These are phyloP conservation scores for Cybosia mesomella DNA, from an alignment of 2,888 invertebrate genomes.

Conservation along the genomic window DNA sequence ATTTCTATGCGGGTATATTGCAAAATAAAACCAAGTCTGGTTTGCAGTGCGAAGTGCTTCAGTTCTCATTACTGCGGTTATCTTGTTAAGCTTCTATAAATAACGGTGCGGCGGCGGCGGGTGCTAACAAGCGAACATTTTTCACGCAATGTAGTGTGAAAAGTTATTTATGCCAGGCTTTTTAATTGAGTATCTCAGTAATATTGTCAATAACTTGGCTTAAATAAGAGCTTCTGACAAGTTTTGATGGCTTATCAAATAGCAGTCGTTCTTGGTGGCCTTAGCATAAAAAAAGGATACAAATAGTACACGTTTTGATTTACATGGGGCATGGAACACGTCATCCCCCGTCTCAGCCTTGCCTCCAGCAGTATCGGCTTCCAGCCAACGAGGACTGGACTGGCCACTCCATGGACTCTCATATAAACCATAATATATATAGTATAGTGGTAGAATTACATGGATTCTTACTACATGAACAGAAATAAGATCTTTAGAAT, in stretches of 20 bases:
- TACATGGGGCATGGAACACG: no score
- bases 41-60: constrained; percentile 42
- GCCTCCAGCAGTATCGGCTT: no score
- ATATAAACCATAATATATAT: no score
- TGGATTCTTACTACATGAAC: no score
- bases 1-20: constrained; percentile 49
- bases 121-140: constrained; percentile 59
- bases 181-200: constrained; percentile 25
- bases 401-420: no score
- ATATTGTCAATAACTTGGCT: constrained; percentile 5
- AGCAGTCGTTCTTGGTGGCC: no score
- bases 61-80: constrained; percentile 58
- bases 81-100: constrained; percentile 65
- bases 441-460: no score
- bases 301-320: no score
- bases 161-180: constrained; percentile 38
- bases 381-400: no score
- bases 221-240: not conserved
- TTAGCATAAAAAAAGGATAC: no score
- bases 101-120: constrained; percentile 34
- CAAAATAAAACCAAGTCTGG: constrained; percentile 44
- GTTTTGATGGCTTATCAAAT: not conserved
- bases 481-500: no score
- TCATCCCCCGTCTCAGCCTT: no score
- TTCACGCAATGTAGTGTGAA: constrained; percentile 49